Evolutionary conservation across 2,888 invertebrate species (phyloP).

Genomic region (Sphinx pinastri): DNA sequence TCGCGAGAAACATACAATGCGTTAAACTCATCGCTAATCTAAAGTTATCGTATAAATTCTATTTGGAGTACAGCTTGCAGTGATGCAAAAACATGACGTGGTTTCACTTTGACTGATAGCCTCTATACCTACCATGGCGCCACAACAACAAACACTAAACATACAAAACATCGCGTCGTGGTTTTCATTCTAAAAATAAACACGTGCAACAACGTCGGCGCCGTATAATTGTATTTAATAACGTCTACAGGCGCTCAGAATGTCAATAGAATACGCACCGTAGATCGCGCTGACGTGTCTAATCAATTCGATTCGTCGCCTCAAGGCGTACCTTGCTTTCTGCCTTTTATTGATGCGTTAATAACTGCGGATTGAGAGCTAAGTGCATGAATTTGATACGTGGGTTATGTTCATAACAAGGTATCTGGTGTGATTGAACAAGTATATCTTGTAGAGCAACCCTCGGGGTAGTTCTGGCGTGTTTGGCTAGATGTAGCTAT

Average conservation of each 20-base stretch:
- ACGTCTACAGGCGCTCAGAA: slow-evolving; percentile 50
- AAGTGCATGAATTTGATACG: neutral
- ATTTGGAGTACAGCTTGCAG: neutral
- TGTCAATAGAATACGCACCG: slow-evolving; percentile 54
- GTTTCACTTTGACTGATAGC: neutral
- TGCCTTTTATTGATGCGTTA: neutral
- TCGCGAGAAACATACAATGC: no score
- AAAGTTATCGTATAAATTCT: no score
- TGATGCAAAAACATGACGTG: neutral
- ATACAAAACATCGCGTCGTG: slow-evolving; percentile 27
- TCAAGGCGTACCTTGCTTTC: slow-evolving; percentile 44
- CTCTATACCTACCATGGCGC: neutral
- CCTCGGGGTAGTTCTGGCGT: neutral
- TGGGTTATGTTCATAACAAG: neutral
- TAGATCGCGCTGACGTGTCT: slow-evolving; percentile 46
- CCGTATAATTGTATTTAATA: slow-evolving; percentile 66
- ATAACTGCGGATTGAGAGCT: neutral
- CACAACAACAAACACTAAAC: neutral
- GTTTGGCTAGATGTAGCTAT: neutral
- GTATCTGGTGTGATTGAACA: neutral
- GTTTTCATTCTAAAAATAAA: slow-evolving; percentile 48
- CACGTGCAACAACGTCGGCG: slow-evolving; percentile 55
- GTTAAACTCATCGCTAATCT: no score
- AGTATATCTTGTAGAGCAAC: neutral
- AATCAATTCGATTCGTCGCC: slow-evolving; percentile 53